Base-by-base conservation (phyloP, 2,113 vertebrate genomes). In the Hiodon alosoides region DNA sequence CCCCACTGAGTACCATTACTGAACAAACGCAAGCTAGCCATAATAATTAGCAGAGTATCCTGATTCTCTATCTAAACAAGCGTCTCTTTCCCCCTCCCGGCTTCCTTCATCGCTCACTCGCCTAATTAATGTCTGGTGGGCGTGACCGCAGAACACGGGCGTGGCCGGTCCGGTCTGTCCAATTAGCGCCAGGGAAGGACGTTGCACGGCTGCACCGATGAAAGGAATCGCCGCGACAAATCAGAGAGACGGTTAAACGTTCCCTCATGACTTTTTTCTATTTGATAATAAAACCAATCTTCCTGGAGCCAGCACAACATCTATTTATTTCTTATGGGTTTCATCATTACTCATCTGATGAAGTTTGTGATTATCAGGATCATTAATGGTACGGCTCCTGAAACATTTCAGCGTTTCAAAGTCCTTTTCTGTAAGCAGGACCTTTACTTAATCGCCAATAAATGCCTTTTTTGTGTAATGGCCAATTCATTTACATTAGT, bases 1-100 rank as follows among this genome's bases (percentile, higher is more conserved):
- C 76, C 87, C 90, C 91, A 91, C 89, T 91, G 91, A 92, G 90
- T 90, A 89, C 91, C 91, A 92, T 92, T 92, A 92, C 89, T 85
- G 89, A 91, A 92, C 90, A 91, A 90, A 91, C 89, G 89, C 88
- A 89, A 90, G 87, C 89, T 84, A 88, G 91, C 90, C 90, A 91
- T 91, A 89, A 91, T 91, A 92, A 92, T 92, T 92, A 92, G 90
- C 86, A 86, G 86, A 91, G 88, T 88, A 91, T 91, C 90, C 90
- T 80, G 77, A 79, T 87, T 83, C 90, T 91, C 81, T 77, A 79
- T 87, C 83, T 83, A 84, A 85, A 87, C 76, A 79, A 81, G 81
- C 74, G 64, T 79, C 81, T 82, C 81, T 81, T 73, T 72, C 17
- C 72, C 50, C 57, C 59, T 7, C 50, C 11, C 53, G n/a, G 53